Conservation (phyloP, 2,113 vertebrate genomes). For the Phaetusa simplex region DNA sequence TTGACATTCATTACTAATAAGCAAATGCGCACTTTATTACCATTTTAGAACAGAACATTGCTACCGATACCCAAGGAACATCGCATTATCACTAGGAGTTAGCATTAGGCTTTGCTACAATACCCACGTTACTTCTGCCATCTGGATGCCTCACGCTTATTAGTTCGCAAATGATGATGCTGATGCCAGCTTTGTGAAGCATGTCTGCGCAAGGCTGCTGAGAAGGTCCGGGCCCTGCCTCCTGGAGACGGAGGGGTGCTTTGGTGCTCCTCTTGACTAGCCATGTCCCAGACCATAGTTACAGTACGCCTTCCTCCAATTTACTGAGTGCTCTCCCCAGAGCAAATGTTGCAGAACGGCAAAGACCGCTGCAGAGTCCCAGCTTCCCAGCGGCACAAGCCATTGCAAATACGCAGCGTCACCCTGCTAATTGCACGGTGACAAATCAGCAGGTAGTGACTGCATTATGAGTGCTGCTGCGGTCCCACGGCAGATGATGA, state of each 20-base stretch:
- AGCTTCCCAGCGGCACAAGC: background rate
- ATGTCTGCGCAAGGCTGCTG: fast-evolving
- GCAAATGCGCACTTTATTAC: conserved; percentile 53
- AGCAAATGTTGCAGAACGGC: background rate
- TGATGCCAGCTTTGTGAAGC: background rate
- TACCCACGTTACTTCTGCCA: background rate
- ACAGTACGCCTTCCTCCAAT: fast-evolving
- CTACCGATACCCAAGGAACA: background rate
- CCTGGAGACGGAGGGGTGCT: background rate
- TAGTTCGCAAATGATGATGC: background rate
- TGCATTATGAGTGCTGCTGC: background rate
- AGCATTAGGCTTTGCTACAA: background rate
- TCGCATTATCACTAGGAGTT: background rate
- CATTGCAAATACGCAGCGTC: background rate
- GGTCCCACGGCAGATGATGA: fast-evolving
- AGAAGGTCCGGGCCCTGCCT: background rate
- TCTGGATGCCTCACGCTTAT: background rate
- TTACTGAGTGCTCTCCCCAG: too few relatives aligned
- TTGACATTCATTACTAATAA: conserved; percentile 70
- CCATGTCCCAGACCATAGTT: background rate
- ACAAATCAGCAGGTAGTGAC: background rate
- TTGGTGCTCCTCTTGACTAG: background rate
- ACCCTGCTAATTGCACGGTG: background rate
- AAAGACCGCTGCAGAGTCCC: background rate
- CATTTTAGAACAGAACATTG: background rate